Evolutionary conservation across 2,888 invertebrate species (phyloP).

Genomic region (Polydesmus complanatus): DNA sequence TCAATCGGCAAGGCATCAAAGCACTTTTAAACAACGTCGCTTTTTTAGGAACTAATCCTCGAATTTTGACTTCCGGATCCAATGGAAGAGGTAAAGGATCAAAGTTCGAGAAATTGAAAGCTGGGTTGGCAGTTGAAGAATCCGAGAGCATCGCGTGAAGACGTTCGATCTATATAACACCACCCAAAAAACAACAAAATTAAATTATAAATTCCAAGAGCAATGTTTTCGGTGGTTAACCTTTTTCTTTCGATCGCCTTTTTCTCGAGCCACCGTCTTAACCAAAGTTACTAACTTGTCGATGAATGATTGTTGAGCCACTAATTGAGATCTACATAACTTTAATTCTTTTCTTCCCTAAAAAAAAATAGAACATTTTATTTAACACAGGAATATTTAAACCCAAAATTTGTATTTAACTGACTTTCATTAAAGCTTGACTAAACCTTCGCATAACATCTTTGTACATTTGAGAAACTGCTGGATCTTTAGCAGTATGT

Average conservation of each 20-base stretch:
- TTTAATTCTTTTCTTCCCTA: conserved; percentile 27
- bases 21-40: conserved; percentile 92
- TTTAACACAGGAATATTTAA: conserved; percentile 11
- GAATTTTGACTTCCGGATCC: conserved; percentile 79
- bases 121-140: conserved; percentile 61
- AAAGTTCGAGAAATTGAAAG: conserved; percentile 69
- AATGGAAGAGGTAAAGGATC: conserved; percentile 87
- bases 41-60: conserved; percentile 74
- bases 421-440: conserved; percentile 41
- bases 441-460: conserved; percentile 78
- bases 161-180: conserved; percentile 53
- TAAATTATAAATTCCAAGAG: not conserved
- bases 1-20: conserved; percentile 82
- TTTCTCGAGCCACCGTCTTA: conserved; percentile 74
- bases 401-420: conserved; percentile 18
- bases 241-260: conserved; percentile 80
- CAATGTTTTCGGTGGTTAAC: conserved; percentile 22
- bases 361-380: not conserved
- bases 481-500: conserved; percentile 50
- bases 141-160: conserved; percentile 70
- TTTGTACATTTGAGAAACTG: conserved; percentile 68
- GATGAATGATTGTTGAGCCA: conserved; percentile 77
- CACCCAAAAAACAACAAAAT: conserved; percentile 8
- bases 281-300: conserved; percentile 78
- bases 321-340: conserved; percentile 54